Evolutionary conservation across 2,113 vertebrate species (phyloP).

Genomic region (Sitta europaea): DNA sequence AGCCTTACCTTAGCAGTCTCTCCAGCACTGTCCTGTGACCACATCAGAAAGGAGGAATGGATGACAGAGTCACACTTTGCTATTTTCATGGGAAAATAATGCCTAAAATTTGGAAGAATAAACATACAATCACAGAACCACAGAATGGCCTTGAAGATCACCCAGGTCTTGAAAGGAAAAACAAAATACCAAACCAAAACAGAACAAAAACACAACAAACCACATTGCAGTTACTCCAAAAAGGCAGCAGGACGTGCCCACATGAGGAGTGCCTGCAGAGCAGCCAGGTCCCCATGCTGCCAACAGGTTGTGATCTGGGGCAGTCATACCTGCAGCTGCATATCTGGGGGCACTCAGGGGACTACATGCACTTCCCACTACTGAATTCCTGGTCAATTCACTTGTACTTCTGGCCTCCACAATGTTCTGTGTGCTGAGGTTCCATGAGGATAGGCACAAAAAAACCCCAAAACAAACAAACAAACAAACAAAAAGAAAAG

Average conservation of each 20-base stretch:
- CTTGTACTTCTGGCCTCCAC: neutral
- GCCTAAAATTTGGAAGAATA: neutral
- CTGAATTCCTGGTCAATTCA: neutral
- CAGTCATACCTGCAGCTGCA: neutral
- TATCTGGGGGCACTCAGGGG: neutral
- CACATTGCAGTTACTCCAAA: neutral
- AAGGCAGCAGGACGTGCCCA: neutral
- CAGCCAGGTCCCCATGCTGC: fast-evolving
- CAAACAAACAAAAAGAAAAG: neutral
- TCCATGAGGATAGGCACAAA: neutral
- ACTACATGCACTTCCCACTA: neutral
- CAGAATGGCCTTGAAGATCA: neutral
- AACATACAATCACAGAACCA: neutral
- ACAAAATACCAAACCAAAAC: neutral
- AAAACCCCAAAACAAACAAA: no score
- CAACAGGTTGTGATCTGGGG: fast-evolving
- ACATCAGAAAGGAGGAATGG: neutral
- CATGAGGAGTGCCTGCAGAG: fast-evolving
- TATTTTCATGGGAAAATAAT: fast-evolving
- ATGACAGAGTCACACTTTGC: neutral
- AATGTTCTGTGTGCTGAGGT: neutral
- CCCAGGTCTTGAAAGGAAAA: neutral
- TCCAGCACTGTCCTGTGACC: neutral
- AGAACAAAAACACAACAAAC: neutral
- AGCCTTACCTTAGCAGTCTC: neutral